A percentile compares a stretch with the other conserved stretches of the same genome.
These are phyloP conservation scores for Dasyurus viverrinus DNA, from an alignment of 2,113 vertebrate genomes.

Conservation along the genomic window DNA sequence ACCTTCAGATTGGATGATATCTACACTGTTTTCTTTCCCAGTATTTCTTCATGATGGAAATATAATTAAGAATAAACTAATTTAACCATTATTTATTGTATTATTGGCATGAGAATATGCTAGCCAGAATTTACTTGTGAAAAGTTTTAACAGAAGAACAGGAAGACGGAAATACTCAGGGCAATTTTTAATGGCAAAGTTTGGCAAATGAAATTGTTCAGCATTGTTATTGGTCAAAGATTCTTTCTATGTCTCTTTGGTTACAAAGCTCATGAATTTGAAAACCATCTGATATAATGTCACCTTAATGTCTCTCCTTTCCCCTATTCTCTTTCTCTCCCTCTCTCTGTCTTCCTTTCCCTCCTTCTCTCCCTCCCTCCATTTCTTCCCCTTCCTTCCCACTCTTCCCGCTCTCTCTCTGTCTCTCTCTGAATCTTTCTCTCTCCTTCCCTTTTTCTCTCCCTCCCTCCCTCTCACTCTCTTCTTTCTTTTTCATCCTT, in stretches of 20 bases:
- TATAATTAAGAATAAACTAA: not conserved
- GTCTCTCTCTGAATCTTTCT: not conserved
- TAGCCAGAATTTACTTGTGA: not conserved
- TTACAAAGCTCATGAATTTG: not conserved
- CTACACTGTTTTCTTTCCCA: not conserved
- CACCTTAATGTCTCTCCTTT: not conserved
- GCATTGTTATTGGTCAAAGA: constrained; percentile 13
- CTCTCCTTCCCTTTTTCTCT: not conserved
- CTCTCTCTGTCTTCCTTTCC: no score
- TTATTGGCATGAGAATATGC: not conserved
- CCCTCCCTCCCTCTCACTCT: not conserved
- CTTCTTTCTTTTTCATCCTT: not conserved
- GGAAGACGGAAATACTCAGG: not conserved
- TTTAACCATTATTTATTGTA: not conserved
- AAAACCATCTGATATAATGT: constrained; percentile 48
- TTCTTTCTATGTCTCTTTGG: constrained; percentile 21
- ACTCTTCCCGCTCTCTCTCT: not conserved
- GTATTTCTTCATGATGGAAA: not conserved
- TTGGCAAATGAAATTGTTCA: constrained; percentile 10
- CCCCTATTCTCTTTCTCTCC: not conserved
- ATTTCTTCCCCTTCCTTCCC: constrained; percentile 6
- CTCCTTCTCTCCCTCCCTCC: not conserved
- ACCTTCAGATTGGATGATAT: constrained; percentile 38
- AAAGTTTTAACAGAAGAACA: not conserved
- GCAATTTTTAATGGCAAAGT: not conserved